Conservation (phyloP, 2,888 invertebrate genomes). For the Lochmaea crataegi region DNA sequence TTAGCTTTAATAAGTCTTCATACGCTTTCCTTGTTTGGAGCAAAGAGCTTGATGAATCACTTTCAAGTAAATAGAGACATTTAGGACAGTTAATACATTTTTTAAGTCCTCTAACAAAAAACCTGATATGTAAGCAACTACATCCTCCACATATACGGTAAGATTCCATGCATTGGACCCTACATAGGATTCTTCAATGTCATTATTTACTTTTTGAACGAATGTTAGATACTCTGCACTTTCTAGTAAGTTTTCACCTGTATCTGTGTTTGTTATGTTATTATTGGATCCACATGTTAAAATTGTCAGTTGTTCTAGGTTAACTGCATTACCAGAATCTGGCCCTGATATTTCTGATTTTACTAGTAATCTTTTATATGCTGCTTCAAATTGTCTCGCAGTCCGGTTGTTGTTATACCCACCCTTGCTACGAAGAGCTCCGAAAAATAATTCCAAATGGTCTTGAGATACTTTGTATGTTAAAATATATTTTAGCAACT, state of each 20-base stretch:
- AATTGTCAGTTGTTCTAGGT: constrained; percentile 18
- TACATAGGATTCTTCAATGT: background rate
- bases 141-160: constrained; percentile 31
- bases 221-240: background rate
- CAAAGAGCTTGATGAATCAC: constrained; percentile 3
- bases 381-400: background rate
- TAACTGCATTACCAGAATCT: constrained; percentile 22
- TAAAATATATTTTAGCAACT: background rate
- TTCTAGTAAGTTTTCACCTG: constrained; percentile 10
- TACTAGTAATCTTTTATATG: background rate
- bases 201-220: background rate
- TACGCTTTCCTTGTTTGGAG: constrained; percentile 20
- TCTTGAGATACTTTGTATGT: constrained; percentile 13
- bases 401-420: background rate
- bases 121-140: constrained; percentile 33
- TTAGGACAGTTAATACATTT: constrained; percentile 24
- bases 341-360: constrained; percentile 1
- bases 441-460: constrained; percentile 3
- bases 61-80: constrained; percentile 1
- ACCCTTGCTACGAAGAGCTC: background rate
- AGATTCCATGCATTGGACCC: constrained; percentile 31
- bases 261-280: background rate
- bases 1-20: constrained; percentile 1
- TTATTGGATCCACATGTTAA: constrained; percentile 10
- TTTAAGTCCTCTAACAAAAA: constrained; percentile 27